Percentiles rank a stretch among this genome's conserved stretches.
phyloP scores from a whole-genome alignment of 2,888 invertebrate genomes.

The Philereme vetulata region DNA sequence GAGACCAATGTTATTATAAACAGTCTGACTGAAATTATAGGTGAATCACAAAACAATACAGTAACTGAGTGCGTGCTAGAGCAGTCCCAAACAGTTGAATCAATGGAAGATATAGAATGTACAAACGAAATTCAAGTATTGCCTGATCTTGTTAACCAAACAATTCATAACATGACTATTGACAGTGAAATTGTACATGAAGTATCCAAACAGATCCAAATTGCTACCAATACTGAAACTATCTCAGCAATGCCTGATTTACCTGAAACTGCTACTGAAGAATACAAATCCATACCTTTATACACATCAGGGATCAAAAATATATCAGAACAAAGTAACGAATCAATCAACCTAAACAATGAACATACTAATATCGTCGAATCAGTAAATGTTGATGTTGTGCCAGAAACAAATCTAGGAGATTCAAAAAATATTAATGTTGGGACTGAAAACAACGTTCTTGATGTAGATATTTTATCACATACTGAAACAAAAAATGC shows the following conservation, averaged over 20 bases:
- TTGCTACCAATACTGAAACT: slow-evolving; percentile 2
- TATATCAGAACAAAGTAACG: slow-evolving; percentile 10
- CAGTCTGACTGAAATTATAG: slow-evolving; percentile 22
- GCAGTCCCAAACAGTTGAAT: slow-evolving; percentile 13
- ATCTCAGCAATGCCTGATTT: slow-evolving; percentile 1
- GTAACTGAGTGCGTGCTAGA: slow-evolving; percentile 3
- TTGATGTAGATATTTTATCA: slow-evolving; percentile 2
- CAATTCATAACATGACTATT: slow-evolving; percentile 23
- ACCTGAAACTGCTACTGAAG: slow-evolving; percentile 13
- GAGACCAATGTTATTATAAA: slow-evolving; percentile 20
- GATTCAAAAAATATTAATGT: not conserved
- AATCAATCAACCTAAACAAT: slow-evolving; percentile 4
- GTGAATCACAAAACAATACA: slow-evolving; percentile 16
- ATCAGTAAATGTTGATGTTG: slow-evolving; percentile 32
- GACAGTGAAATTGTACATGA: slow-evolving; percentile 7
- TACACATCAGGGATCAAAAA: not conserved
- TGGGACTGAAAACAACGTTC: not conserved
- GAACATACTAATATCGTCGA: slow-evolving; percentile 38
- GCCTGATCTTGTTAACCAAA: slow-evolving; percentile 46
- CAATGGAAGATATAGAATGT: slow-evolving; percentile 41
- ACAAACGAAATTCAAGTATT: slow-evolving; percentile 34
- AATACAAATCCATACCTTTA: slow-evolving; percentile 4
- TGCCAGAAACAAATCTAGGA: slow-evolving; percentile 2
- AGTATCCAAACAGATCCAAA: not conserved
- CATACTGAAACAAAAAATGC: slow-evolving; percentile 8